phyloP scores from a whole-genome alignment of 2,888 invertebrate genomes.

The Nomada fucata region DNA sequence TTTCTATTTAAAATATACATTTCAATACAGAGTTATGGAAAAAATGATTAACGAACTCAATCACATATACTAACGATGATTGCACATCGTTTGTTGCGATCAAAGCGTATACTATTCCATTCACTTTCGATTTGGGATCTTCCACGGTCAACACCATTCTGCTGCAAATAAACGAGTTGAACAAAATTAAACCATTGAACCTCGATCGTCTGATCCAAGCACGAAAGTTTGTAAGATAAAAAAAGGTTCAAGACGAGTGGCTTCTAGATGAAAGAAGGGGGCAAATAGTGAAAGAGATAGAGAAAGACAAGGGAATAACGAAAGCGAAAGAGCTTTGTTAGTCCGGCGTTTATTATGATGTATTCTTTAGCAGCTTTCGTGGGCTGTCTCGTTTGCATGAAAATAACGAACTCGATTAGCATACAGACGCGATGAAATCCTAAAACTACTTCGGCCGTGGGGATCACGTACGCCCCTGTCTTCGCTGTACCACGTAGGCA shows the following conservation, averaged over 20 bases:
- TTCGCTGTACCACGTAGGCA: conserved; percentile 43
- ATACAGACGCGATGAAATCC: conserved; percentile 57
- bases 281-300: background rate
- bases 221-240: conserved; percentile 30
- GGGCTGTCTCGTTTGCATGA: conserved; percentile 62
- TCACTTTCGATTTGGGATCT: background rate
- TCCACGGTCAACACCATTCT: background rate
- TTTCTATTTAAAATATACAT: no score
- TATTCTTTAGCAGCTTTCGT: conserved; percentile 42
- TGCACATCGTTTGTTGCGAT: no score
- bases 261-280: background rate
- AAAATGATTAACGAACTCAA: no score
- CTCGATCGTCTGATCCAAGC: background rate
- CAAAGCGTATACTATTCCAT: no score
- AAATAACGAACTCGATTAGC: conserved; percentile 65
- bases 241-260: conserved; percentile 4
- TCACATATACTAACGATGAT: no score
- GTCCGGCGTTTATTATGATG: conserved; percentile 42
- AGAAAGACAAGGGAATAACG: background rate
- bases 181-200: background rate
- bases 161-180: background rate
- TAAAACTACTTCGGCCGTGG: conserved; percentile 39
- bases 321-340: conserved; percentile 31
- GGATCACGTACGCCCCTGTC: conserved; percentile 29
- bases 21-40: no score